These are phyloP conservation scores for Larimichthys crocea DNA, from an alignment of 2,113 vertebrate genomes.

Conservation along the genomic window DNA sequence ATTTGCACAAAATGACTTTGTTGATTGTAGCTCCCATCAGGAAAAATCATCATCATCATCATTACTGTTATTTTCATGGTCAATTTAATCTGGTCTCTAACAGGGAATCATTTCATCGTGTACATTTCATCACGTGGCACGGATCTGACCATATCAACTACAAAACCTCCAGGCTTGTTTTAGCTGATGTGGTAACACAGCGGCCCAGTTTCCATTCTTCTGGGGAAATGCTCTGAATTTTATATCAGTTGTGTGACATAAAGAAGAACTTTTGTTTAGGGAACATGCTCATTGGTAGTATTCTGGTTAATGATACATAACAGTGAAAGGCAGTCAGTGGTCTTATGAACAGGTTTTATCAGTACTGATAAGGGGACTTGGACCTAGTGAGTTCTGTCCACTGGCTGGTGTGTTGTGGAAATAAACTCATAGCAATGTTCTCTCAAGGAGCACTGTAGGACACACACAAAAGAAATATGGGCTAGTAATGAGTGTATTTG, in stretches of 20 bases:
- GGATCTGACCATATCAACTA: constrained; percentile 26
- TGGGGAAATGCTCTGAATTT: constrained; percentile 36
- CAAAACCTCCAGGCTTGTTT: constrained; percentile 32
- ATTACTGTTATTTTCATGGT: constrained; percentile 43
- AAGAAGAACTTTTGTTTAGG: constrained; percentile 31
- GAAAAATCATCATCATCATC: constrained; percentile 56
- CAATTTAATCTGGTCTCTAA: constrained; percentile 38
- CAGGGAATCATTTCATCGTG: constrained; percentile 28
- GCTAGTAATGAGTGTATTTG: constrained; percentile 45
- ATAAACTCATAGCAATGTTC: constrained; percentile 21
- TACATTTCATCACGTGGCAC: constrained; percentile 32
- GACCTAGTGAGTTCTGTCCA: constrained; percentile 36
- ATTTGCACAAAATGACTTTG: constrained; percentile 28
- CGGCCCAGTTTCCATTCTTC: constrained; percentile 32
- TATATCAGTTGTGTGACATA: constrained; percentile 18
- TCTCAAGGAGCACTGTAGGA: neutral
- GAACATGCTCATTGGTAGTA: constrained; percentile 30
- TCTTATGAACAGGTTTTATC: constrained; percentile 63
- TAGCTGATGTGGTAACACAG: constrained; percentile 15
- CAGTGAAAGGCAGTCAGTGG: constrained; percentile 62
- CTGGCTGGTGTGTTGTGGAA: constrained; percentile 27
- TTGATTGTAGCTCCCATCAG: constrained; percentile 49
- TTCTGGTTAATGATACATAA: constrained; percentile 80
- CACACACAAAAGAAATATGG: constrained; percentile 30
- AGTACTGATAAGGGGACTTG: constrained; percentile 65